Percentiles rank a stretch among this genome's conserved stretches.
phyloP scores from a whole-genome alignment of 2,888 invertebrate species.

The Steromphala cineraria region DNA sequence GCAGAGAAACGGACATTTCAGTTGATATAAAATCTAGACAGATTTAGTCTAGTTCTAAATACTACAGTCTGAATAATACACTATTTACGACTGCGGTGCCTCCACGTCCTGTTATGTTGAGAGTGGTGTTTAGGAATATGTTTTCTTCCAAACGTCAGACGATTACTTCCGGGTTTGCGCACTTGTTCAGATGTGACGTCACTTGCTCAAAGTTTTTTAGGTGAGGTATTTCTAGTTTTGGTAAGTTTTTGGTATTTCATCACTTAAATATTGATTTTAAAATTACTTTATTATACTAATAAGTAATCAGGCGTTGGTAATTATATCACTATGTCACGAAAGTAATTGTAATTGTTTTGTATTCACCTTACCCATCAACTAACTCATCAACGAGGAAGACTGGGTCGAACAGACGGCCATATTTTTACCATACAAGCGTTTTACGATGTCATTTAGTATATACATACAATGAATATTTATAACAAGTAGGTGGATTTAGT shows the following conservation, averaged over 20 bases:
- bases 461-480: no score
- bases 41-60: no score
- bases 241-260: constrained; percentile 19
- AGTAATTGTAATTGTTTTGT: constrained; percentile 5
- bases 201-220: constrained; percentile 33
- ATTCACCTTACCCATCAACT: constrained; percentile 9
- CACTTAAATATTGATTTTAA: background rate
- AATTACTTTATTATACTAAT: no score
- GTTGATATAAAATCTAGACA: no score
- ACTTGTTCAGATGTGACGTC: constrained; percentile 38
- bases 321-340: background rate
- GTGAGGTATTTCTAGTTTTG: constrained; percentile 19
- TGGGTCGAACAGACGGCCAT: constrained; percentile 10
- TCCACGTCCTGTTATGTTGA: no score
- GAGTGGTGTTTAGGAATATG: no score
- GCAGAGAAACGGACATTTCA: no score
- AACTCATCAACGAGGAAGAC: constrained; percentile 11
- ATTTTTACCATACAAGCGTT: constrained; percentile 11
- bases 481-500: no score
- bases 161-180: constrained; percentile 44
- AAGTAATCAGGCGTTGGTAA: no score
- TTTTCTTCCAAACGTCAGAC: background rate
- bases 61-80: no score
- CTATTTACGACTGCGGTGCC: no score
- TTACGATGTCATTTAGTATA: background rate